Evolutionary conservation across 2,113 vertebrate genomes (phyloP).

Genomic region (Nibea albiflora): DNA sequence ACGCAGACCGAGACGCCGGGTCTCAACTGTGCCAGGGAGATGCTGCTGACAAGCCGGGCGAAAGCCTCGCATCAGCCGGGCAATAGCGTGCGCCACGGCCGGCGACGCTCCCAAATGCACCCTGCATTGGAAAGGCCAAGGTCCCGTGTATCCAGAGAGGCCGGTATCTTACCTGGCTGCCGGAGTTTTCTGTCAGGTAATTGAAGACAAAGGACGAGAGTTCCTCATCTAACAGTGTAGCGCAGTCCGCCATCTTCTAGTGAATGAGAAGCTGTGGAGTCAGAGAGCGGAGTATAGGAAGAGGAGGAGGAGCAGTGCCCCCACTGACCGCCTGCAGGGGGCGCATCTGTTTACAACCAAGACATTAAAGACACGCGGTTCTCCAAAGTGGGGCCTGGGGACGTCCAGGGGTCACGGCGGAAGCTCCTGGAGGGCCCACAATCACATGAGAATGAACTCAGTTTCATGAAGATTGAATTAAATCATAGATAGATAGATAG

Average conservation of each 20-base stretch:
- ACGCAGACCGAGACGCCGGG: constrained; percentile 60
- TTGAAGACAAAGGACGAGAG: constrained; percentile 97
- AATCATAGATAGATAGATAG: neutral
- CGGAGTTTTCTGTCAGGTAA: constrained; percentile 93
- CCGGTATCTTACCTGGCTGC: constrained; percentile 89
- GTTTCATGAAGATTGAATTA: neutral
- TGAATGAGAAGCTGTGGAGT: constrained; percentile 83
- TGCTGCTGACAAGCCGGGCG: constrained; percentile 65
- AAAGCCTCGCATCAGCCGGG: constrained; percentile 60
- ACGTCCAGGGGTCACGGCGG: constrained; percentile 30
- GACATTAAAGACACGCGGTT: constrained; percentile 19
- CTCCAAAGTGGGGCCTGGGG: constrained; percentile 11
- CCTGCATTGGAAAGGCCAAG: constrained; percentile 21
- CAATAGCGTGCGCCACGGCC: constrained; percentile 31
- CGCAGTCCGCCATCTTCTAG: constrained; percentile 99
- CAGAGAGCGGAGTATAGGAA: constrained; percentile 80
- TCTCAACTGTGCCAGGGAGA: constrained; percentile 48
- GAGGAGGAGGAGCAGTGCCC: constrained; percentile 60
- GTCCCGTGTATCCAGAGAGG: constrained; percentile 9
- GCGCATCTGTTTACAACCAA: constrained; percentile 66
- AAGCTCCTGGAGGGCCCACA: neutral
- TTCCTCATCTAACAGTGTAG: constrained; percentile 95
- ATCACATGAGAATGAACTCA: neutral
- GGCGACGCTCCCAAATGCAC: constrained; percentile 53
- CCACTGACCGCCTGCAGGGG: constrained; percentile 72